These are phyloP conservation scores for Forbesichthys agassizii DNA, from an alignment of 2,113 vertebrate species.

Conservation along the genomic window DNA sequence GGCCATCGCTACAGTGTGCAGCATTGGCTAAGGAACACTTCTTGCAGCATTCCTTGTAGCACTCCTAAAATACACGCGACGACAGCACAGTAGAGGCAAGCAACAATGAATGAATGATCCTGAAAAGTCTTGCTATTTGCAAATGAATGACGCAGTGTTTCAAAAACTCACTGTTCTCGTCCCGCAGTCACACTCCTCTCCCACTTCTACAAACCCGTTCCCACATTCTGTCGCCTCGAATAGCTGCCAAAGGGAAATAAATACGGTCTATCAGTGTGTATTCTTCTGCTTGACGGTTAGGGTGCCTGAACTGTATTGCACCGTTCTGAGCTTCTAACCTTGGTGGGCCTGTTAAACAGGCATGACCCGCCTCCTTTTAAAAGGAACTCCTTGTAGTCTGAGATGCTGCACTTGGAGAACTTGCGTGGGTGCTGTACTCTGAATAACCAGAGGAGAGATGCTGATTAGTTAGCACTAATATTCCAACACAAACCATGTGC, in stretches of 20 bases:
- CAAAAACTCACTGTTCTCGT: constrained; percentile 82
- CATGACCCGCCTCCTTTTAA: constrained; percentile 92
- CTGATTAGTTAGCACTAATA: no score
- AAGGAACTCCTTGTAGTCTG: constrained; percentile 94
- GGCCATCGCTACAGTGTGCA: constrained; percentile 94
- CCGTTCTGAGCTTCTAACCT: constrained; percentile 74
- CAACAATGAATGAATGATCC: neutral
- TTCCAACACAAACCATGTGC: no score
- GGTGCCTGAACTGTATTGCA: neutral
- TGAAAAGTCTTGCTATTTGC: neutral
- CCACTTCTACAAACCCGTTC: constrained; percentile 94
- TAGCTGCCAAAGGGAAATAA: constrained; percentile 77
- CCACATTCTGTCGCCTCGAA: constrained; percentile 92
- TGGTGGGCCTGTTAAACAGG: constrained; percentile 94
- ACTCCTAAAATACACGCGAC: constrained; percentile 79
- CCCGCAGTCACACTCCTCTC: constrained; percentile 96
- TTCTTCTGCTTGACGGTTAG: neutral
- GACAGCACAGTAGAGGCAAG: constrained; percentile 2
- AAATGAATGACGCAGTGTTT: constrained; percentile 10
- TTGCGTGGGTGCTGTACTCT: constrained; percentile 90
- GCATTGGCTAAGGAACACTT: constrained; percentile 97
- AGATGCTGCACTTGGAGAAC: constrained; percentile 97
- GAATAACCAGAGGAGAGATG: constrained; percentile 36
- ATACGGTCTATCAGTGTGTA: neutral
- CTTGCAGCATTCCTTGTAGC: constrained; percentile 93